Base-by-base conservation (phyloP, 2,797 vertebrate genomes). In the Poeciliopsis turneri region DNA sequence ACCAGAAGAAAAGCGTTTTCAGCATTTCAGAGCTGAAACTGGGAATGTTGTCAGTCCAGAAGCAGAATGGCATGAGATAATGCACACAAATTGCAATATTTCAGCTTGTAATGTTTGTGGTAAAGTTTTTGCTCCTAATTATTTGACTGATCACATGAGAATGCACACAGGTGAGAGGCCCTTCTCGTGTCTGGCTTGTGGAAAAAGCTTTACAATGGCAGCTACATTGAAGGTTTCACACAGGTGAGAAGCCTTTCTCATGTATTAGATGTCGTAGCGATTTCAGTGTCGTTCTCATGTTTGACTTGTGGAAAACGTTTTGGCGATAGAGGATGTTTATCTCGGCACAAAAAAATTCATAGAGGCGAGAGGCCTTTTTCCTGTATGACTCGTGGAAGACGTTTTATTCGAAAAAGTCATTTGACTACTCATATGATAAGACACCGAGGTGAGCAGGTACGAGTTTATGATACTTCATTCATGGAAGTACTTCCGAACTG, bases 111-210 rank as follows among this genome's bases (percentile, higher is more conserved):
- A 64, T 20, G 30, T 64, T 36, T 64, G 61, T 64, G 33, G 61
- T 36, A 36, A 64, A 36, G 28, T 36, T 1, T 64, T 64, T 36
- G 61, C 30, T 64, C 16, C 16, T 8, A 64, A 16, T 36, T 10
- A 36, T 64, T 64, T 64, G 61, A 64, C 13, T 61, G 59, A 61
- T 33, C 59, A 61, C 59, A 61, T 61, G 59, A 61, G 28, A 33
- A 61, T 18, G 33, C 59, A 61, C 57, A 61, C 59, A 61, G 15
- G 15, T 61, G 30, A 61, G 59, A 61, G 30, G 16, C 59, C 59
- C 28, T 33, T 61, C 57, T 61, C 2, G 2, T 61, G 28, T 61
- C 10, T 33, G 6, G 16, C 15, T 61, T 61, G 57, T 15, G 57
- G 57, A 61, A 61, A 61, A 61, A 8, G n/a, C 5, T 59, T 59